These are phyloP conservation scores for Proctacanthus coquilletti DNA, from an alignment of 1,140 invertebrate species.

Conservation along the genomic window DNA sequence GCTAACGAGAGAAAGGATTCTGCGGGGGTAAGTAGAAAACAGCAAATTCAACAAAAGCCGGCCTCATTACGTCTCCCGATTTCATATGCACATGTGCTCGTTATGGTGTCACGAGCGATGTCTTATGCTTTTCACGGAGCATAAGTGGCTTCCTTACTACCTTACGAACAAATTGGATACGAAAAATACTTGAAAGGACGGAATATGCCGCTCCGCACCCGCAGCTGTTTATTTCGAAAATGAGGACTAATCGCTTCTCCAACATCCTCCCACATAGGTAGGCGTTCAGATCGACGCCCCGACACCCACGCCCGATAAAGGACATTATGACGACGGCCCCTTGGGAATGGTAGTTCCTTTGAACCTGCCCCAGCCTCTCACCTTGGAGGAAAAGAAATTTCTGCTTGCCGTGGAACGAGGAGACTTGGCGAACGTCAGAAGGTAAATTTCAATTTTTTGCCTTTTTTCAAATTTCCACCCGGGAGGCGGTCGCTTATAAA, in stretches of 20 bases:
- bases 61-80: neutral
- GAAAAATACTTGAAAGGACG: too few relatives aligned
- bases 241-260: neutral
- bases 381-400: constrained; percentile 69
- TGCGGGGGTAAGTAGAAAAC: constrained; percentile 1
- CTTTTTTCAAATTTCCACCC: too few relatives aligned
- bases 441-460: too few relatives aligned
- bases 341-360: constrained; percentile 30
- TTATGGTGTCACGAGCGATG: too few relatives aligned
- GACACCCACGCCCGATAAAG: constrained; percentile 1
- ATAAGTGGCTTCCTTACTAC: too few relatives aligned
- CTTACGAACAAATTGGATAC: too few relatives aligned
- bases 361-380: constrained; percentile 51
- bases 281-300: constrained; percentile 3
- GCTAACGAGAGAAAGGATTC: constrained; percentile 2
- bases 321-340: too few relatives aligned
- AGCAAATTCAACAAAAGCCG: neutral
- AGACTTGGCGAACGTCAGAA: constrained; percentile 61
- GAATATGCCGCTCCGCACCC: too few relatives aligned
- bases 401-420: constrained; percentile 69
- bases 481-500: too few relatives aligned
- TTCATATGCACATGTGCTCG: too few relatives aligned
- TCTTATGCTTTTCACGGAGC: too few relatives aligned
- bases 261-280: neutral
- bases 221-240: too few relatives aligned